phyloP scores from a whole-genome alignment of 2,888 invertebrate species.

The Fragum fragum region DNA sequence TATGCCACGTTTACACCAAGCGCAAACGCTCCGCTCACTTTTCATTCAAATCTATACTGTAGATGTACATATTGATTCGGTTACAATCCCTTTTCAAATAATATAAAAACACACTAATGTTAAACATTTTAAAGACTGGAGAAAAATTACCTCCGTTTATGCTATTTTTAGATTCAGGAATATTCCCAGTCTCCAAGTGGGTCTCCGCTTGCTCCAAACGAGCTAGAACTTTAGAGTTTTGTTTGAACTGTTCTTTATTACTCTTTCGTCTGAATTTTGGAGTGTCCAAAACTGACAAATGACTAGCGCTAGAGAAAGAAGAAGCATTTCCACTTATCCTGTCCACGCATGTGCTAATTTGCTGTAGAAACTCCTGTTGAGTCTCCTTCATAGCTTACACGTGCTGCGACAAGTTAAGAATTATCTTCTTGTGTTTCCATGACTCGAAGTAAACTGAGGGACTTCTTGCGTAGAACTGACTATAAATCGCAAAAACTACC shows the following conservation, averaged over 20 bases:
- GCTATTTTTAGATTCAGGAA: not conserved
- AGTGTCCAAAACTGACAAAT: slow-evolving; percentile 13
- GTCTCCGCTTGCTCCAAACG: not conserved
- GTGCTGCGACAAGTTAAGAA: not conserved
- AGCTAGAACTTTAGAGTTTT: slow-evolving; percentile 3
- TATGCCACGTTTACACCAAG: no score
- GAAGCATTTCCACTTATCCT: slow-evolving; percentile 2
- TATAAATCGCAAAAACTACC: not conserved
- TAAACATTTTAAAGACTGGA: not conserved
- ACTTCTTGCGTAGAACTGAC: slow-evolving; percentile 15
- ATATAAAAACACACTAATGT: not conserved
- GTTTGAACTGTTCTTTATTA: slow-evolving; percentile 14
- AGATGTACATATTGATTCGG: no score
- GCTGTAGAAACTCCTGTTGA: not conserved
- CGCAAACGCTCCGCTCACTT: not conserved
- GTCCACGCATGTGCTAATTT: not conserved
- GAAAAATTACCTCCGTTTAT: not conserved
- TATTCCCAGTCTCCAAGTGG: not conserved
- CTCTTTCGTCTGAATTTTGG: slow-evolving; percentile 19
- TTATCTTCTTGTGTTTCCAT: not conserved
- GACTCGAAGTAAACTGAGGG: not conserved
- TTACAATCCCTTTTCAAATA: no score
- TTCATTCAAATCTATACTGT: not conserved
- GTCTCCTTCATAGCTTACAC: not conserved
- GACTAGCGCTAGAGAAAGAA: not conserved